Base-by-base conservation (phyloP, 2,797 vertebrate species). In the Lagodon rhomboides region DNA sequence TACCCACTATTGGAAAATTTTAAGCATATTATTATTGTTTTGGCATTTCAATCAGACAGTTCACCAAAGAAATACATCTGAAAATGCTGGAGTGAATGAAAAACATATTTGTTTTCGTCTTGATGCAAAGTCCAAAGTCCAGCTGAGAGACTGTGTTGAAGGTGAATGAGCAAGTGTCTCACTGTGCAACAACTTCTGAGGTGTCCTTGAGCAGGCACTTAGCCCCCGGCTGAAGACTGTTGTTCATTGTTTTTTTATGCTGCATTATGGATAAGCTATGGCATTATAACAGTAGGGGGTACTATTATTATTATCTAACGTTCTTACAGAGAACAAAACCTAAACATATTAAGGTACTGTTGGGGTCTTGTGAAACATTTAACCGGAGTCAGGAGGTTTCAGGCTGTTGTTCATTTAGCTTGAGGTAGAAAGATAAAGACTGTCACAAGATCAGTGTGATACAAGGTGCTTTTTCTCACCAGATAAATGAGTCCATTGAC, bases 381-480 rank as follows among this genome's bases (percentile, higher is more conserved):
- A 80, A 83, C 76, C 25, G 38, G 47, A 85, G 86, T 89, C 89
- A 90, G 88, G 80, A 88, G 85, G 73, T 51, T 43, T 46, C 79
- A 51, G 62, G 70, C 68, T 5, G n/a, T 56, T 66, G 53, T 76
- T 83, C 55, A 82, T 87, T 83, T 86, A 71, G 93, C 94, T 92
- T 68, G 85, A 87, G 91, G 93, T 87, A 71, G 83, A 30, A 49
- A 70, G 88, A 89, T 90, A 79, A 87, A 90, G 75, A 64, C 23
- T 23, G 55, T 95, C 94, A 94, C 87, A 93, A 92, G 93, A 87
- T 85, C 84, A 54, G 23, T 46, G 63, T 77, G 71, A 86, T 73
- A 89, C 68, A 91, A 87, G 83, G 86, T 92, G 85, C 82, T 87
- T 89, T 90, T 92, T 84, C 89, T 81, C 77, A 70, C 11, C 70